Base-by-base conservation (phyloP, 2,797 vertebrate species). In the Esox masquinongy region DNA sequence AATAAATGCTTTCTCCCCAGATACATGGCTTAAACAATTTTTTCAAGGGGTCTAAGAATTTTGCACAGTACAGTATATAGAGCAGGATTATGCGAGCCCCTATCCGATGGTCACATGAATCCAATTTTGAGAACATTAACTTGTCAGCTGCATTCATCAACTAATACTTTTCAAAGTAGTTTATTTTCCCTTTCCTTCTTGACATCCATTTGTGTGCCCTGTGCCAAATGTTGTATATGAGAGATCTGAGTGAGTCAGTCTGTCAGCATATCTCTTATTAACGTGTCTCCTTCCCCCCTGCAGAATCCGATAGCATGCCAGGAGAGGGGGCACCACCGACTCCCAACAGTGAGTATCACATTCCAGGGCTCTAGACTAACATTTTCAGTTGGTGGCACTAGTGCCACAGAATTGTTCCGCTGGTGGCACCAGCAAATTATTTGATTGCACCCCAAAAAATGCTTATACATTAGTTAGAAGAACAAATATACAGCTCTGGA, bases 221-320 rank as follows among this genome's bases (percentile, higher is more conserved):
- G 78, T 15, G 31, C 3, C 43, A 19, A 72, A 31, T 36, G 70
- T 71, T 71, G 19, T 56, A 7, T 34, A 24, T 24, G 31, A n/a
- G 50, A 26, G 22, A 15, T 70, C 68, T 17, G 49, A 31, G 49
- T 19, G 50, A 72, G 66, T 19, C 50, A 34, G 14, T 17, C 50
- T 77, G 69, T 72, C 39, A 67, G 24, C 61, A 47, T 16, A 51
- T 26, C 22, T n/a, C 39, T 51, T 68, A 2, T 74, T 29, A 31
- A 63, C 47, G 43, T 7, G 22, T 51, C 6, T 70, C 26, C n/a
- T 49, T 29, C 29, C 51, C 49, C 19, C 24, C 51, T 82, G 39
- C 91, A 99, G 98, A 98, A 91, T 96, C 97, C 1, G 97, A 99
- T 90, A 93, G 93, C 82, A 93, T 95, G 82, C 94, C 96, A 70